Evolutionary conservation across 2,113 vertebrate species (phyloP), one percentile per base, ranked within the genome.

Genomic region (Potamarius usumacintae): DNA sequence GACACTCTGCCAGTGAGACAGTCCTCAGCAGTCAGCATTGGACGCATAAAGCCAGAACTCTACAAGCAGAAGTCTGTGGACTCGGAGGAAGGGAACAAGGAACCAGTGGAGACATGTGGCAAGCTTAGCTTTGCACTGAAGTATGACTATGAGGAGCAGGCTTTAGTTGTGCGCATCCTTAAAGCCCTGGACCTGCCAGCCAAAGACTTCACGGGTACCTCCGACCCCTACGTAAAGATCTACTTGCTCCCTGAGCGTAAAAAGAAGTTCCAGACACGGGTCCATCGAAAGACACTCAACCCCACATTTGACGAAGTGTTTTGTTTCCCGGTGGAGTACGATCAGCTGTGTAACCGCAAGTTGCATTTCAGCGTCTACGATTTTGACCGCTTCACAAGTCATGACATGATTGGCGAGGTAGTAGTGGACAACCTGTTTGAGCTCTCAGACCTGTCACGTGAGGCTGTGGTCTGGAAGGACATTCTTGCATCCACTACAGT

Each of bases 1-100:
- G 97, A 97, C 74, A 93, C 94, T 34, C 93, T 97, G 87, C 97
- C 97, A 81, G 95, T 97, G 82, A 95, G 98, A 63, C 97, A 98
- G 94, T 97, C 97, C 0, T 98, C 97, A 0, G 97, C 97, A 0
- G 93, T 91, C 60, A 98, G 97, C 94, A 99, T 99, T 15, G 98
- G 98, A 50, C 96, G 97, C 86, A 99, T 99, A 82, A 99, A 99
- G 88, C 98, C 98, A 0, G 98, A 99, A 90, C 96, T 99, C 87
- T 99, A 99, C 94, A 99, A 99, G 85, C 98, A 99, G 94, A 98
- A 97, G 87, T 99, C 98, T 0, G 97, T 99, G 85, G 98, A 99
- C 94, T 98, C 97, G 0, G 97, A 98, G 62, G 97, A 96, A 17
- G 96, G 96, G 42, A 88, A 89, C 81, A 94, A 96, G 84, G 97